A percentile compares a stretch with the other conserved stretches of the same genome.
Evolutionary conservation across 2,888 invertebrate genomes (phyloP).

Genomic region (Drosophila meridiana): DNA sequence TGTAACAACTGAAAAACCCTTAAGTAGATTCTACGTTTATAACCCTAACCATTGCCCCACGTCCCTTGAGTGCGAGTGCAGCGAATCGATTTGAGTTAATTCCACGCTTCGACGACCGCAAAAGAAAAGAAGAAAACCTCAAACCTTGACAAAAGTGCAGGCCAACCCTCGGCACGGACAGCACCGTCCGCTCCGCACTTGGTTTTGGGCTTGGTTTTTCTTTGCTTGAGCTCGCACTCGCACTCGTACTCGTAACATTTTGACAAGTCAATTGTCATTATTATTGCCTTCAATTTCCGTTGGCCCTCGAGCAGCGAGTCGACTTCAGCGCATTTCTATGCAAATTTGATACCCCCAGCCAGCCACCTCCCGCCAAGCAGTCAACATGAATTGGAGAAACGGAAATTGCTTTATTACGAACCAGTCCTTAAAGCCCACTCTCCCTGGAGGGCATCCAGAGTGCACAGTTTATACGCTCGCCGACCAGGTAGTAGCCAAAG

Average conservation of each 20-base stretch:
- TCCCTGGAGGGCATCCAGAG: slow-evolving; percentile 13
- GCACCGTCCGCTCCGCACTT: not conserved
- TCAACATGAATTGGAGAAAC: slow-evolving; percentile 18
- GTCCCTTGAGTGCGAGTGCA: slow-evolving; percentile 36
- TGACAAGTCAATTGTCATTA: slow-evolving; percentile 66
- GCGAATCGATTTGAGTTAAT: slow-evolving; percentile 63
- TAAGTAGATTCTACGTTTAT: slow-evolving; percentile 25
- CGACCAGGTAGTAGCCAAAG: slow-evolving; percentile 47
- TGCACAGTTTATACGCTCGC: slow-evolving; percentile 37
- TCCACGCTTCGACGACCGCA: slow-evolving; percentile 61
- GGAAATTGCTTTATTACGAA: slow-evolving; percentile 56
- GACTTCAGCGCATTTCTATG: slow-evolving; percentile 42
- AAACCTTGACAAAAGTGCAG: slow-evolving; percentile 21
- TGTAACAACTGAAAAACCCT: slow-evolving; percentile 9
- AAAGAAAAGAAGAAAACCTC: slow-evolving; percentile 32
- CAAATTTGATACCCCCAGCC: slow-evolving; percentile 35
- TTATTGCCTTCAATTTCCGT: slow-evolving; percentile 59
- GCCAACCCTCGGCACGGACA: slow-evolving; percentile 27
- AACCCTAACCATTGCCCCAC: not conserved
- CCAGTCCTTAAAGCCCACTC: not conserved
- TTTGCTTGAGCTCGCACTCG: slow-evolving; percentile 4
- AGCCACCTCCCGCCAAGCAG: not conserved
- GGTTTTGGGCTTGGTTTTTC: slow-evolving; percentile 13
- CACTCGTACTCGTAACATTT: slow-evolving; percentile 42
- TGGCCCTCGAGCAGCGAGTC: slow-evolving; percentile 18